Evolutionary conservation across 2,113 vertebrate genomes (phyloP).

Genomic region (Anhinga rufa): DNA sequence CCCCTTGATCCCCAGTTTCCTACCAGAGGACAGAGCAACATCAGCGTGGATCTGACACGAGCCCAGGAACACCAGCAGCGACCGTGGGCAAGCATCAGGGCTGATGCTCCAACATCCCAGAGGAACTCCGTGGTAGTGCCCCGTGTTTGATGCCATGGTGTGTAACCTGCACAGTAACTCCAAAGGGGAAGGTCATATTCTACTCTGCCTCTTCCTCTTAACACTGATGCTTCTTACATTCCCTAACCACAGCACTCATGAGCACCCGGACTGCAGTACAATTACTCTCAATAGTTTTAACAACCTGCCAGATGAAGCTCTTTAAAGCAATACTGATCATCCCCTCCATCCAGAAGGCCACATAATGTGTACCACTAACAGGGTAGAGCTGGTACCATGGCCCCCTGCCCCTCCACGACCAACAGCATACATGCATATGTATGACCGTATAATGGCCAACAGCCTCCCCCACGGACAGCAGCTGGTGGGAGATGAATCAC

Average conservation of each 20-base stretch:
- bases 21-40: neutral
- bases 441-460: accelerated
- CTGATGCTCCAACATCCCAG: neutral
- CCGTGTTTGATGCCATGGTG: neutral
- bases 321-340: neutral
- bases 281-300: neutral
- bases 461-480: neutral
- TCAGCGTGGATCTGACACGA: neutral
- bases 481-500: accelerated
- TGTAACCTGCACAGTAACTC: neutral
- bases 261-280: neutral
- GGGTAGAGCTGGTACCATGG: neutral
- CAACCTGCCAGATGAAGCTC: neutral
- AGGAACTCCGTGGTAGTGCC: neutral
- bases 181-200: neutral
- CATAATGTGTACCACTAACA: neutral
- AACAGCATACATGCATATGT: accelerated
- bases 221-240: neutral
- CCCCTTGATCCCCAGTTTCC: neutral
- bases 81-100: accelerated
- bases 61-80: neutral
- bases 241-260: neutral
- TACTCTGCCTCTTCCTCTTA: neutral
- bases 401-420: neutral
- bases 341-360: neutral